These are phyloP conservation scores for Chalcis sispes DNA, from an alignment of 2,888 invertebrate species.

Conservation along the genomic window DNA sequence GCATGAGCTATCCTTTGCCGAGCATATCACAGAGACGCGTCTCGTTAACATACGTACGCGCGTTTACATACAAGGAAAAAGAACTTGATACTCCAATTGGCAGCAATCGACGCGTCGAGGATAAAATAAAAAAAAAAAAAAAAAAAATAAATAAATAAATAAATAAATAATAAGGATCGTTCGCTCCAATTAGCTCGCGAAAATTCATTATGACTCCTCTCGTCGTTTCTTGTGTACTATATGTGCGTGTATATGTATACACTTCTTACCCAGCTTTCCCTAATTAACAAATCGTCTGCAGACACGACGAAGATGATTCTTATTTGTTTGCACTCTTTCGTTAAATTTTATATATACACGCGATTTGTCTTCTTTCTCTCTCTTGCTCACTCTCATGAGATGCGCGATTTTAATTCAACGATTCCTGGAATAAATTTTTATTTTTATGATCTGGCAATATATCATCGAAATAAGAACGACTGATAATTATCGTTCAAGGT, in stretches of 20 bases:
- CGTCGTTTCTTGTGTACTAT: no score
- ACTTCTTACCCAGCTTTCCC: constrained; percentile 55
- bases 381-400: no score
- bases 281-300: constrained; percentile 51
- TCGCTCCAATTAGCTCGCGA: constrained; percentile 55
- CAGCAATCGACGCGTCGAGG: constrained; percentile 43
- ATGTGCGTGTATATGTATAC: no score
- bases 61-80: constrained; percentile 31
- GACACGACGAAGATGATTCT: no score
- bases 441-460: no score
- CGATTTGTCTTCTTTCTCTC: no score
- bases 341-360: no score
- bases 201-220: constrained; percentile 36
- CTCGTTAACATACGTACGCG: background rate
- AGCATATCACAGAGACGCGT: background rate
- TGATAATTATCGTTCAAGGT: no score
- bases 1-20: constrained; percentile 6
- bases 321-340: no score
- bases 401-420: no score
- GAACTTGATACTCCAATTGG: constrained; percentile 57
- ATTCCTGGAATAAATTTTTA: no score
- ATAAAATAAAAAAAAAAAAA: background rate
- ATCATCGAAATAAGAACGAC: no score
- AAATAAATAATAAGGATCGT: constrained; percentile 6
- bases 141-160: constrained; percentile 7